Evolutionary conservation across 2,113 vertebrate genomes (phyloP).

Genomic region (Solea senegalensis): DNA sequence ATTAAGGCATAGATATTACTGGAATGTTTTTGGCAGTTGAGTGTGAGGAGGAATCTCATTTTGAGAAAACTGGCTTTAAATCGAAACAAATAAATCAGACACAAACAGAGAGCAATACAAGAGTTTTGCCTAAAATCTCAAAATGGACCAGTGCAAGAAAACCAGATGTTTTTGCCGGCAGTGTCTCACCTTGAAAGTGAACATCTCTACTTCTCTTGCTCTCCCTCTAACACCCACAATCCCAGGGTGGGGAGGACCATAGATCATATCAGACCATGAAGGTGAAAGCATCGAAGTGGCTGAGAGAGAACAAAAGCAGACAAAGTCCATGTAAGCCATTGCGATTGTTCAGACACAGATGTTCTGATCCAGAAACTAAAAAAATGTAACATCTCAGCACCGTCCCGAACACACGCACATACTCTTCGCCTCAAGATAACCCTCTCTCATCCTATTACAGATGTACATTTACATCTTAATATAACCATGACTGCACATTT

Average conservation of each 20-base stretch:
- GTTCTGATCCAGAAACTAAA: slow-evolving; percentile 1
- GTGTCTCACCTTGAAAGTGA: slow-evolving; percentile 19
- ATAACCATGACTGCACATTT: background rate
- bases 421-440: background rate
- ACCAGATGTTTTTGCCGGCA: background rate
- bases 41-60: background rate
- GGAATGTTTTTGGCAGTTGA: background rate
- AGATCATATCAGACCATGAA: slow-evolving; percentile 43
- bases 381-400: background rate
- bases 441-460: background rate
- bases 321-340: background rate
- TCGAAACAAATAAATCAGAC: background rate
- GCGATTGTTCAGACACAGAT: background rate
- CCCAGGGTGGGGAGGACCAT: background rate
- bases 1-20: background rate
- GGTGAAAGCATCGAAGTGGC: slow-evolving; percentile 23
- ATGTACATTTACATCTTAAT: background rate
- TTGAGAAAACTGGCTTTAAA: background rate
- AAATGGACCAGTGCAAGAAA: background rate
- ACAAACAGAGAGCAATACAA: no score
- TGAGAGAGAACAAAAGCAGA: slow-evolving; percentile 2
- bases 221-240: background rate
- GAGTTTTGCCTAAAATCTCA: background rate
- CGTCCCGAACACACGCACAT: background rate
- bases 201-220: background rate